phyloP scores from a whole-genome alignment of 2,888 invertebrate genomes.

The Agrotis clavis region DNA sequence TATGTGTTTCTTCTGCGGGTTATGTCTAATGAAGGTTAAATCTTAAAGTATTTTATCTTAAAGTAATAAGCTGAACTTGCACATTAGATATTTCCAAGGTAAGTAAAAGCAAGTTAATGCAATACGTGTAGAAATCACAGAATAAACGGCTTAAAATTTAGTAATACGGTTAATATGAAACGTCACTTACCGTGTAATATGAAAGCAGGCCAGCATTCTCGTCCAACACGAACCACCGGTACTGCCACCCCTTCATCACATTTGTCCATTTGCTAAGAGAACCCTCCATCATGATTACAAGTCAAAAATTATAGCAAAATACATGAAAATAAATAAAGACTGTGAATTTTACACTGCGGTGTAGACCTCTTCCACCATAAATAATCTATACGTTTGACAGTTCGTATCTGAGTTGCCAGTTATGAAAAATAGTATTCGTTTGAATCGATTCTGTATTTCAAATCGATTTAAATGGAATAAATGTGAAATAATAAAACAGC shows the following conservation, averaged over 20 bases:
- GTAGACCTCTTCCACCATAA: constrained; percentile 79
- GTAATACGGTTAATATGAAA: constrained; percentile 67
- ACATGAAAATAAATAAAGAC: constrained; percentile 84
- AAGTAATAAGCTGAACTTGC: background rate
- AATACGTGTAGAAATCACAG: constrained; percentile 41
- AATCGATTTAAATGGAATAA: background rate
- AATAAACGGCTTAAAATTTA: constrained; percentile 31
- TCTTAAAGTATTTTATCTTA: constrained; percentile 20
- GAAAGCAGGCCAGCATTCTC: constrained; percentile 98
- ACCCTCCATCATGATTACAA: constrained; percentile 95
- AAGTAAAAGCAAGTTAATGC: background rate
- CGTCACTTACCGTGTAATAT: constrained; percentile 98
- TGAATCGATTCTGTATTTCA: constrained; percentile 18
- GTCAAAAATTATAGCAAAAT: constrained; percentile 80
- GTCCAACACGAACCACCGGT: constrained; percentile 99
- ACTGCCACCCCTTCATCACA: constrained; percentile 99
- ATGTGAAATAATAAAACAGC: background rate
- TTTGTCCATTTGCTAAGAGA: constrained; percentile 99
- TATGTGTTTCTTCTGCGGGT: constrained; percentile 4
- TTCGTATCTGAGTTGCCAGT: constrained; percentile 71
- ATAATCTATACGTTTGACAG: constrained; percentile 88
- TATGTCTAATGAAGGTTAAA: constrained; percentile 25
- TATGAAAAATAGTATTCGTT: constrained; percentile 54
- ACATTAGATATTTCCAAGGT: background rate
- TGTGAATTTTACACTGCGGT: constrained; percentile 83